These are phyloP conservation scores for Pseudococcus jackbeardsleyi DNA, from an alignment of 2,888 invertebrate species.

Conservation along the genomic window DNA sequence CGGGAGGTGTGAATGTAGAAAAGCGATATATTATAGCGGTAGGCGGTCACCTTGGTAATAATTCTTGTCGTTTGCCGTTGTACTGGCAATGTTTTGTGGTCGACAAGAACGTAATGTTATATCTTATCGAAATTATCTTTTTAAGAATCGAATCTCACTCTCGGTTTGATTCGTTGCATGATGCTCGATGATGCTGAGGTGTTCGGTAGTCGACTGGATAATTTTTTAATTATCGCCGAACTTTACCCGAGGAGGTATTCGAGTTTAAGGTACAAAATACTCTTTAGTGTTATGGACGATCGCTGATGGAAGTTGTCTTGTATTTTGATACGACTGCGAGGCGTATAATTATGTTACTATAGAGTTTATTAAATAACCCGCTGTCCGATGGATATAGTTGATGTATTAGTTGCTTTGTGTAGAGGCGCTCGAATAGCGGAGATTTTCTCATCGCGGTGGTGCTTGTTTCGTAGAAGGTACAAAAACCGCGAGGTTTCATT, in stretches of 20 bases:
- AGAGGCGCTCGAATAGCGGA: neutral
- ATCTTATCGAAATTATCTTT: conserved; percentile 42
- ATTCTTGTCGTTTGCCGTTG: conserved; percentile 51
- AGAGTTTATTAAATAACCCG: conserved; percentile 43
- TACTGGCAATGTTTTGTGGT: conserved; percentile 2
- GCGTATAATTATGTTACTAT: conserved; percentile 51
- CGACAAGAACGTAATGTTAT: conserved; percentile 29
- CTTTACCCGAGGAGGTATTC: conserved; percentile 19
- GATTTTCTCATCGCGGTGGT: neutral
- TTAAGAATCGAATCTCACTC: neutral
- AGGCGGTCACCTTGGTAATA: conserved; percentile 32
- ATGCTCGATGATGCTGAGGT: neutral
- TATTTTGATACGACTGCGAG: conserved; percentile 43
- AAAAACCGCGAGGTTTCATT: conserved; percentile 25
- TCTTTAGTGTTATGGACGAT: neutral
- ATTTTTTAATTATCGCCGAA: conserved; percentile 44
- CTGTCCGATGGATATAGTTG: conserved; percentile 7
- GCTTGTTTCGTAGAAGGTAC: neutral
- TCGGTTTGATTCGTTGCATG: neutral
- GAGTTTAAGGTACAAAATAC: conserved; percentile 28
- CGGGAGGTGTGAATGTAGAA: conserved; percentile 41
- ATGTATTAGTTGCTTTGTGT: conserved; percentile 3
- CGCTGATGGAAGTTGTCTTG: conserved; percentile 20
- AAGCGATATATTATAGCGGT: conserved; percentile 46
- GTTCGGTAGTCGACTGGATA: conserved; percentile 41